Evolutionary conservation across 2,797 vertebrate genomes (phyloP).

Genomic region (Enteromius viviparus): DNA sequence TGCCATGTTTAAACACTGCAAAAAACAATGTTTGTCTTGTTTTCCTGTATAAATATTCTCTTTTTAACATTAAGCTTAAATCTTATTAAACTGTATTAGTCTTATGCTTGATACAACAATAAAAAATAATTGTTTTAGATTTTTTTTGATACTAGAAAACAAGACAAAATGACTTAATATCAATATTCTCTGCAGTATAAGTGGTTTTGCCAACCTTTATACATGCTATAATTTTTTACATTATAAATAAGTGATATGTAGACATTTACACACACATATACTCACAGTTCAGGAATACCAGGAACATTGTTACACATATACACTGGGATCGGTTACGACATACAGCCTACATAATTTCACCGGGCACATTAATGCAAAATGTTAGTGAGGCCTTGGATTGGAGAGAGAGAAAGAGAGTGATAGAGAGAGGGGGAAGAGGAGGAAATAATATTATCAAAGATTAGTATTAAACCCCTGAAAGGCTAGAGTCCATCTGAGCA

Average conservation of each 20-base stretch:
- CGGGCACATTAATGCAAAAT: slow-evolving; percentile 49
- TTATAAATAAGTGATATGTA: slow-evolving; percentile 39
- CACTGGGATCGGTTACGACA: slow-evolving; percentile 19
- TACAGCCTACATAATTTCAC: slow-evolving; percentile 15
- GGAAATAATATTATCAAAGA: slow-evolving; percentile 50
- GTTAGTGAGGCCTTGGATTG: slow-evolving; percentile 40
- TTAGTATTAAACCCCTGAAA: slow-evolving; percentile 61
- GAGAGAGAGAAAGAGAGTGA: slow-evolving; percentile 28
- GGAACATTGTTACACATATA: slow-evolving; percentile 27
- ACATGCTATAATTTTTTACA: slow-evolving; percentile 32
- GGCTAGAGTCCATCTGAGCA: slow-evolving; percentile 63
- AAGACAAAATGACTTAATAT: slow-evolving; percentile 6
- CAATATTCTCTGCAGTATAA: slow-evolving; percentile 5
- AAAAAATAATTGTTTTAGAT: not conserved
- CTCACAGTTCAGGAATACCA: slow-evolving; percentile 4
- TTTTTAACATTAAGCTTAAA: not conserved
- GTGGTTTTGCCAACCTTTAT: slow-evolving; percentile 36
- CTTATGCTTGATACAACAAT: not conserved
- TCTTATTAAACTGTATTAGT: not conserved
- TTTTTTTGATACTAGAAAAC: not conserved
- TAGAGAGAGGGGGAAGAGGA: slow-evolving; percentile 6
- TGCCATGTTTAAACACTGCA: slow-evolving; percentile 24
- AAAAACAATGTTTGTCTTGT: not conserved
- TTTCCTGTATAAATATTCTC: slow-evolving; percentile 5
- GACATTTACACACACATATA: slow-evolving; percentile 34